A percentile compares a stretch with the other conserved stretches of the same genome.
Conservation (phyloP, 2,113 vertebrate genomes). For the Brachyhypopomus gauderio region DNA sequence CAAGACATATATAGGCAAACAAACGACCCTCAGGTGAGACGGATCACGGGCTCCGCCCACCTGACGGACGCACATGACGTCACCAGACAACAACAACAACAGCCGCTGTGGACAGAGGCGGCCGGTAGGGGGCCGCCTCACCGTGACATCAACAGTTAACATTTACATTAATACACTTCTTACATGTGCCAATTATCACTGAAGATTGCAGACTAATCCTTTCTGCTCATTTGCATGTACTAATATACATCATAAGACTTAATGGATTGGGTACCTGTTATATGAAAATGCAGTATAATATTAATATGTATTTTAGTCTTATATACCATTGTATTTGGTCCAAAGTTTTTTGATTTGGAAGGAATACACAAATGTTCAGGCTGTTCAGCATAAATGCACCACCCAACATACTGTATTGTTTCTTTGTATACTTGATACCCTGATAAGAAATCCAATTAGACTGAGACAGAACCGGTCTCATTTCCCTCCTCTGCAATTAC, state of each 20-base stretch:
- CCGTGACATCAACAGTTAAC: no score
- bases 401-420: slow-evolving; percentile 45
- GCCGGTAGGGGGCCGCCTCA: no score
- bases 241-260: no score
- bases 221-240: background rate
- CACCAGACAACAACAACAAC: no score
- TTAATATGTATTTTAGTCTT: background rate
- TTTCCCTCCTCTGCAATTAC: slow-evolving; percentile 64
- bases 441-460: slow-evolving; percentile 77
- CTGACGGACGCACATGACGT: no score
- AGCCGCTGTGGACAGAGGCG: no score
- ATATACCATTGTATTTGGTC: background rate
- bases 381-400: slow-evolving; percentile 44
- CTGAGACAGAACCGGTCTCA: slow-evolving; percentile 52
- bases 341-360: slow-evolving; percentile 17
- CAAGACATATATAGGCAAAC: no score
- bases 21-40: no score
- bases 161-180: no score
- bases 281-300: background rate
- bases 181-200: no score
- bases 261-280: background rate
- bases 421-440: slow-evolving; percentile 54
- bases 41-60: no score
- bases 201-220: background rate
- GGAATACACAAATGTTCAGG: slow-evolving; percentile 46